Percentiles rank a stretch among this genome's conserved stretches.
These are phyloP conservation scores for Puma concolor DNA, from an alignment of 2,113 vertebrate species.

Conservation along the genomic window DNA sequence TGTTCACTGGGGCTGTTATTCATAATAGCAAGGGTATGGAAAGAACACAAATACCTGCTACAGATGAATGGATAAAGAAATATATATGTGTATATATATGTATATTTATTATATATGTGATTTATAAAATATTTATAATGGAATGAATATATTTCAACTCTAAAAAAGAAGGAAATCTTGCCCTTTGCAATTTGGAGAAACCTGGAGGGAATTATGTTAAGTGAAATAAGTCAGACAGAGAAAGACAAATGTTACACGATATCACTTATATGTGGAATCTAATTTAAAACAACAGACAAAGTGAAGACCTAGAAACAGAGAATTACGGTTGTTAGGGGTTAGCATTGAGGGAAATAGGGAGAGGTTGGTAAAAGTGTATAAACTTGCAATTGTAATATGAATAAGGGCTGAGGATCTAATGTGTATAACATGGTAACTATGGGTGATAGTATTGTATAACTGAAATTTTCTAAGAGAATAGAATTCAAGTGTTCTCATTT, in stretches of 20 bases:
- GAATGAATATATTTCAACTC: neutral
- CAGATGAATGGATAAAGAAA: neutral
- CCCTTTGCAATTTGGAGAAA: neutral
- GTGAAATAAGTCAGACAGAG: neutral
- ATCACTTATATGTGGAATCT: neutral
- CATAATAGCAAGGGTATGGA: neutral
- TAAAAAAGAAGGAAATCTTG: neutral
- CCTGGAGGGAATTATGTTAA: neutral
- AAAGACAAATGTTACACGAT: neutral
- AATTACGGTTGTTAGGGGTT: neutral
- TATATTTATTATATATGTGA: neutral
- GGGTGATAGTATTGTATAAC: neutral
- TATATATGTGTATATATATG: rapidly evolving
- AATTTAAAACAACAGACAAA: neutral
- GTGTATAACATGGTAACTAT: neutral
- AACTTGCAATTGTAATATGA: neutral
- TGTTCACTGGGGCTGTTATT: neutral
- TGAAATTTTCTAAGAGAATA: neutral
- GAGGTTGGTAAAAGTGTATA: neutral
- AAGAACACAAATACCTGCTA: neutral
- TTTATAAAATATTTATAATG: neutral
- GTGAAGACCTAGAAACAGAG: neutral
- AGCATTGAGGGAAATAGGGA: neutral
- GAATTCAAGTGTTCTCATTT: neutral
- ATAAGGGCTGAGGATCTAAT: neutral